These are phyloP conservation scores for Pogonocherus hispidulus DNA, from an alignment of 2,888 invertebrate genomes.

Conservation along the genomic window DNA sequence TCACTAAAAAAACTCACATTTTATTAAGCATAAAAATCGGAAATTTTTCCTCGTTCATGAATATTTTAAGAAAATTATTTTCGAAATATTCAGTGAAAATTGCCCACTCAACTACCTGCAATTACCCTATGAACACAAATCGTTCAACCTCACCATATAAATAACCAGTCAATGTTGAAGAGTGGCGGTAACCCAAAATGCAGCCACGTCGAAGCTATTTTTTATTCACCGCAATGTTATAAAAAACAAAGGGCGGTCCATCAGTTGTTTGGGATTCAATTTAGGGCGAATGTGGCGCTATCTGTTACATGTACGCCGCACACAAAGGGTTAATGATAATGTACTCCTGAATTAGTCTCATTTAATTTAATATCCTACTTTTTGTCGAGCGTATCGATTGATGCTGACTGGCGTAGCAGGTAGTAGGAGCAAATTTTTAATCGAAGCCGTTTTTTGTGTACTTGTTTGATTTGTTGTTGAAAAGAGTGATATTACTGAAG, in stretches of 20 bases:
- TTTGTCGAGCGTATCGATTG: no score
- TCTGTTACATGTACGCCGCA: constrained; percentile 47
- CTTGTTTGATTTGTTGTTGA: constrained; percentile 2
- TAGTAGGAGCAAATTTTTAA: constrained; percentile 9
- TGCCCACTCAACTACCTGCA: constrained; percentile 33
- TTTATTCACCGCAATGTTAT: constrained; percentile 5
- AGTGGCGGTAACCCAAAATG: constrained; percentile 15
- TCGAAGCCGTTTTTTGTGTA: constrained; percentile 12
- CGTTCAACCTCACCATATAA: constrained; percentile 4
- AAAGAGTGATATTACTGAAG: constrained; percentile 14
- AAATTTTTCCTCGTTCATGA: no score
- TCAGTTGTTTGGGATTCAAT: constrained; percentile 51
- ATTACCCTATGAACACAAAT: background rate
- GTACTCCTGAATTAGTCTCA: constrained; percentile 32
- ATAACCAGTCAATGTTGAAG: constrained; percentile 3
- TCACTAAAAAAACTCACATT: no score
- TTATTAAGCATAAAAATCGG: no score
- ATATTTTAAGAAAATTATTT: no score
- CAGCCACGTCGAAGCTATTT: constrained; percentile 17
- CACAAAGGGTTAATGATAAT: constrained; percentile 38
- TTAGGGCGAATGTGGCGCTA: constrained; percentile 47
- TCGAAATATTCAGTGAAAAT: constrained; percentile 41
- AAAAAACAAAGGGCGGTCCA: constrained; percentile 49
- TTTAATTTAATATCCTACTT: constrained; percentile 26
- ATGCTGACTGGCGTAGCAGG: constrained; percentile 7